Base-by-base conservation (phyloP, 2,113 vertebrate genomes). In the Rhinoderma darwinii region DNA sequence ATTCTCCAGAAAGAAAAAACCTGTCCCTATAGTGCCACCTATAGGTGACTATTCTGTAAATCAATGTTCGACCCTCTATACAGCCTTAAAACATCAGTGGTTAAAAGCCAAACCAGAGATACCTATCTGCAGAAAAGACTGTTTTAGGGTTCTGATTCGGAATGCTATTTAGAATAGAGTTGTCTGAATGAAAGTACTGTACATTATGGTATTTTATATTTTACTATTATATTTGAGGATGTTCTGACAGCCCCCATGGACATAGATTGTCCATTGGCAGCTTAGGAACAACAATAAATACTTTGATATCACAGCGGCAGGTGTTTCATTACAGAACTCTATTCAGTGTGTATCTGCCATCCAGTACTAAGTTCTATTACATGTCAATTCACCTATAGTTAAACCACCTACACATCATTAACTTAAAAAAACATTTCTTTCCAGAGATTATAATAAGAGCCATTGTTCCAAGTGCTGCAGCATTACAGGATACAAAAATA, bases 401-500 rank as follows among this genome's bases (percentile, higher is more conserved):
- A 54, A 50, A 35, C 18, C 18, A 10, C 14, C 15, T 54, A 35
- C 75, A 78, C 44, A 41, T 72, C 20, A 68, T 68, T 47, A 76
- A 30, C 15, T 47, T 50, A n/a, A 10, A 76, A 76, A 51, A 35
- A 54, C n/a, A 12, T 32, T 20, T 50, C 75, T 78, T 78, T 78
- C 44, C 75, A 51, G 30, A 37, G 20, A 37, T 66, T 20, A 83
- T 72, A 83, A 51, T 70, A 68, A 61, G 56, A 44, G 17, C 8
- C 22, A 82, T 66, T 82, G 79, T 82, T 82, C 78, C 7, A 43
- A 81, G 63, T 15, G 11, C 35, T 61, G 35, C 25, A 66, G 39
- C 79, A 66, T 30, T 82, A 43, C 61, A 43, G 37, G 54, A 43
- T 81, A 81, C 22, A 63, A 81, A 76, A 81, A 81, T 63, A 41